Evolutionary conservation across 2,888 invertebrate genomes (phyloP).

Genomic region (Hypercompe scribonia): DNA sequence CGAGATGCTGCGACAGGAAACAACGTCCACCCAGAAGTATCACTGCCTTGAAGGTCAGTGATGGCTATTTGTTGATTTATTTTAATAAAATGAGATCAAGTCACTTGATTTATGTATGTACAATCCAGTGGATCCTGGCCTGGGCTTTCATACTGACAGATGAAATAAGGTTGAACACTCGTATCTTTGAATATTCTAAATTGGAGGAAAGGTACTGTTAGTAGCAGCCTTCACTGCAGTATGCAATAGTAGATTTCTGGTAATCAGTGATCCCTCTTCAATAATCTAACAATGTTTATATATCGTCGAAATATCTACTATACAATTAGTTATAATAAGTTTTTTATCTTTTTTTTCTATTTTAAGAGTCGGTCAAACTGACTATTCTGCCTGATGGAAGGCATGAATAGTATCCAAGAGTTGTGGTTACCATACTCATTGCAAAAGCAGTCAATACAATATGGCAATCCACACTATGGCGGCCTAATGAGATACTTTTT

Average conservation of each 20-base stretch:
- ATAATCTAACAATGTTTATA: neutral
- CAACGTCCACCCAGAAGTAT: conserved; percentile 95
- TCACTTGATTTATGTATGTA: neutral
- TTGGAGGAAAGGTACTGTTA: neutral
- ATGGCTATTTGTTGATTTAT: neutral
- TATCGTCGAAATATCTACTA: neutral
- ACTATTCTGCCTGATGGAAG: too few relatives aligned
- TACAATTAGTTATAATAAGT: too few relatives aligned
- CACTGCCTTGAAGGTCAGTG: conserved; percentile 91
- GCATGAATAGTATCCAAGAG: too few relatives aligned
- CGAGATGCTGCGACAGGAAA: conserved; percentile 97
- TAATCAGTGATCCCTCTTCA: neutral
- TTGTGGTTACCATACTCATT: too few relatives aligned
- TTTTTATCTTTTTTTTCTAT: too few relatives aligned
- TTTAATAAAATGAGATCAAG: neutral
- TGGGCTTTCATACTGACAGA: neutral
- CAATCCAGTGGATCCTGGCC: neutral
- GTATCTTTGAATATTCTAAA: neutral
- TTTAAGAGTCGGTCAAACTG: too few relatives aligned
- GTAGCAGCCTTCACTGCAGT: neutral
- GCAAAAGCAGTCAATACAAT: too few relatives aligned
- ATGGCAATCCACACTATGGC: too few relatives aligned
- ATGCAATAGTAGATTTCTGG: neutral
- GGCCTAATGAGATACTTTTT: too few relatives aligned
- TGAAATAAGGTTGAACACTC: neutral